Percentiles rank a stretch among this genome's conserved stretches.
Evolutionary conservation across 2,797 vertebrate genomes (phyloP).

Genomic region (Melanotaenia trifasciata): DNA sequence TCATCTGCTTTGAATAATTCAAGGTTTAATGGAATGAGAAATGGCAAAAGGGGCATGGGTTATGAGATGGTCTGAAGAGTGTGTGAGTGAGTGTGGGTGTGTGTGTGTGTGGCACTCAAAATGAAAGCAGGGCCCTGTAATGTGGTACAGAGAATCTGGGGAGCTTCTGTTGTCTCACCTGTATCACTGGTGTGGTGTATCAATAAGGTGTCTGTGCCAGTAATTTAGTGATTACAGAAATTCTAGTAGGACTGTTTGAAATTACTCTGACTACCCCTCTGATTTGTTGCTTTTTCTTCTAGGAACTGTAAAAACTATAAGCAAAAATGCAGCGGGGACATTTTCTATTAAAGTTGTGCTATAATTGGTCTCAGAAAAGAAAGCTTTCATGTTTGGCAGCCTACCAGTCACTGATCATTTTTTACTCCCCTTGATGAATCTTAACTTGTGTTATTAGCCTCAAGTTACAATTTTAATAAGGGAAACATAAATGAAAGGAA

Average conservation of each 20-base stretch:
- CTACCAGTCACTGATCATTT: constrained; percentile 32
- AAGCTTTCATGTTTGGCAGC: constrained; percentile 42
- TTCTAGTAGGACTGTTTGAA: not conserved
- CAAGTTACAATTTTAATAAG: constrained; percentile 40
- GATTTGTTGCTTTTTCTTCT: constrained; percentile 25
- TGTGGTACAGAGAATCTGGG: constrained; percentile 33
- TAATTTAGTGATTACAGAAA: constrained; percentile 18
- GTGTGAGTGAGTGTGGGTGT: constrained; percentile 3
- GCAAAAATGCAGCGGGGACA: constrained; percentile 22
- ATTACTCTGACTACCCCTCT: constrained; percentile 15
- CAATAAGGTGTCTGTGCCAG: constrained; percentile 39
- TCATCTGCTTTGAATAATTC: constrained; percentile 84
- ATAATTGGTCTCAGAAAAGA: constrained; percentile 52
- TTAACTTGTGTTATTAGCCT: constrained; percentile 43
- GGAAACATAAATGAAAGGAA: constrained; percentile 36
- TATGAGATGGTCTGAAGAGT: constrained; percentile 69
- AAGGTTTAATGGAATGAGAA: constrained; percentile 82
- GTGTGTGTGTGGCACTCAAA: constrained; percentile 43
- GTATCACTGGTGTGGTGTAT: constrained; percentile 35
- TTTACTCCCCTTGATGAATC: constrained; percentile 39
- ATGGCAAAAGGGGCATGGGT: constrained; percentile 66
- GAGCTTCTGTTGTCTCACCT: constrained; percentile 50
- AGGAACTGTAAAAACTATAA: constrained; percentile 23
- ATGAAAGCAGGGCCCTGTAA: constrained; percentile 41
- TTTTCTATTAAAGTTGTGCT: constrained; percentile 29